phyloP scores from a whole-genome alignment of 2,797 vertebrate species.

The Tapera naevia region DNA sequence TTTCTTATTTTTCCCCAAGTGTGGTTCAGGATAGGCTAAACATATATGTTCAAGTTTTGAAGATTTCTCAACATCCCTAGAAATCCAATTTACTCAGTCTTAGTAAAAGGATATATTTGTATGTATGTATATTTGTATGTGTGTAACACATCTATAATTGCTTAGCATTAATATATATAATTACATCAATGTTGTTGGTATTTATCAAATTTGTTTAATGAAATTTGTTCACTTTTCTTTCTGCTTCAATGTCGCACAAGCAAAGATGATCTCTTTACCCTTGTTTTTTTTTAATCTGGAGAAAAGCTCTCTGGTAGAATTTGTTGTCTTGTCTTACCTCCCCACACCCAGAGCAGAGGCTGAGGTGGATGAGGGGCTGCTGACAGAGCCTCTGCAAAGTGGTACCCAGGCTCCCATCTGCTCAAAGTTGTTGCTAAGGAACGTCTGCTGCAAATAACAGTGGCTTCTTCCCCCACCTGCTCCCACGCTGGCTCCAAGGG shows the following conservation, averaged over 20 bases:
- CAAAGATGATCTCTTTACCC: background rate
- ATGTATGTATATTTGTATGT: background rate
- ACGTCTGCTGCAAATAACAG: conserved; percentile 33
- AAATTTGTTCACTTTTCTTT: background rate
- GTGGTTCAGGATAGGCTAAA: background rate
- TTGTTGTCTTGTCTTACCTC: background rate
- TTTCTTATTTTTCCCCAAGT: accelerated
- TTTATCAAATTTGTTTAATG: background rate
- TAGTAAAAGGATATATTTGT: background rate
- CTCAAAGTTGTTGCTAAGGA: conserved; percentile 58
- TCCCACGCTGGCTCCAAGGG: background rate
- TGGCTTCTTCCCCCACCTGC: background rate
- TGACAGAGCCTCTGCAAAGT: background rate
- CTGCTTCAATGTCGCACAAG: background rate
- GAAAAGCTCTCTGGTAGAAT: background rate
- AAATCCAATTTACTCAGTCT: background rate
- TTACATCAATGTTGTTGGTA: background rate
- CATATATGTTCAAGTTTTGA: background rate
- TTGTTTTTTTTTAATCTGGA: background rate
- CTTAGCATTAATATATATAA: background rate
- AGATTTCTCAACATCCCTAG: background rate
- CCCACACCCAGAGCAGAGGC: background rate
- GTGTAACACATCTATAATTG: background rate
- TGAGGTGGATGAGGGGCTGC: background rate
- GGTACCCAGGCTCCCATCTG: background rate